Evolutionary conservation across 2,113 vertebrate species (phyloP), one percentile per base, ranked within the genome.

Genomic region (Hepsetus odoe): DNA sequence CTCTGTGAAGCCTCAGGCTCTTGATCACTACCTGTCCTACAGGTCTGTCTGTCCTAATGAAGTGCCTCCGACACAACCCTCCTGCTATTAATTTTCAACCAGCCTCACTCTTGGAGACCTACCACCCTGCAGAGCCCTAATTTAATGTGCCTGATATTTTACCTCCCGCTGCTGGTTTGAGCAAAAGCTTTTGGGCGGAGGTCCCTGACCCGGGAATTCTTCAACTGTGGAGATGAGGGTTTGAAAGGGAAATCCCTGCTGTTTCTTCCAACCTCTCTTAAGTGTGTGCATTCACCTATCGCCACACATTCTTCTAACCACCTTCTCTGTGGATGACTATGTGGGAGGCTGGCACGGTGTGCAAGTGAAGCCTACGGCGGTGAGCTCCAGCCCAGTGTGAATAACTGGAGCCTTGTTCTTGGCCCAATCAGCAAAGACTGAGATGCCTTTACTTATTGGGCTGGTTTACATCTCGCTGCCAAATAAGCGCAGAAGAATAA

Each of bases 371-470:
- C 51, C 24, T 32, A 11, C 10, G 49, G 69, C 51, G 35, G 35
- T 16, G 7, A 38, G 44, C 44, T 76, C 49, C 64, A 62, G 16
- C n/a, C 68, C 38, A 16, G 22, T 72, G 35, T 55, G 69, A 55
- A 83, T 77, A 51, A 77, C 73, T 58, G 46, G 30, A 30, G 51
- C 65, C 40, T 84, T 78, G 74, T 78, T 84, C 66, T 81, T 58
- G 32, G 69, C 64, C 49, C 58, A 77, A 44, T 74, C 59, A 74
- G 20, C 42, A n/a, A 22, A 68, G 58, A 71, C 69, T 53, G 56
- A 20, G 33, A 38, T 80, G 55, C 16, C 75, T 74, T 49, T 59
- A 51, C 40, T 64, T 61, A 53, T 26, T 69, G 69, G 56, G 24
- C 59, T 38, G 56, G 26, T 80, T 69, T 70, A 53, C 11, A 61